These are phyloP conservation scores for Pseudochromis fuscus DNA, from an alignment of 2,797 vertebrate species.

Conservation along the genomic window DNA sequence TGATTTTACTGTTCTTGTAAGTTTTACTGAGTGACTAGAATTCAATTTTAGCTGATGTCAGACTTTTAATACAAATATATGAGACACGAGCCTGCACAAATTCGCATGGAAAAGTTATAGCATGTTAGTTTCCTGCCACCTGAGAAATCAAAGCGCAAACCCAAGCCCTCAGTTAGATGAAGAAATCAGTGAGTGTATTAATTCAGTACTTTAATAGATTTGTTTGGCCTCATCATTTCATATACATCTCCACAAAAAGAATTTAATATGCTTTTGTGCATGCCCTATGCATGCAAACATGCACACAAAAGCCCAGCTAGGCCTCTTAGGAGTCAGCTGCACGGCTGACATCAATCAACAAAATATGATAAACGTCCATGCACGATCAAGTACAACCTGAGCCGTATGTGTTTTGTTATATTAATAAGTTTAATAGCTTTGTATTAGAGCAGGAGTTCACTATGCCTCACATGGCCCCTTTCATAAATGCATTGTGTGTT, in stretches of 20 bases:
- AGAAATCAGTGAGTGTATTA: constrained; percentile 10
- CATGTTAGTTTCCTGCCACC: neutral
- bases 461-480: constrained; percentile 6
- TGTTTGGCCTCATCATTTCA: constrained; percentile 6
- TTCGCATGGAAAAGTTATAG: neutral
- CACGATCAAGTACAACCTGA: constrained; percentile 10
- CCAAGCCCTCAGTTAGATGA: constrained; percentile 20
- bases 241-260: neutral
- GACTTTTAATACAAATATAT: neutral
- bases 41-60: neutral
- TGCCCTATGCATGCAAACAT: constrained; percentile 26
- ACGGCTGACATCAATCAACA: constrained; percentile 18
- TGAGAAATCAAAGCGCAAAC: neutral
- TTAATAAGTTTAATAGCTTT: constrained; percentile 45
- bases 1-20: neutral
- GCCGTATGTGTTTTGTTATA: constrained; percentile 19
- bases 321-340: neutral
- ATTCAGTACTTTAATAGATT: constrained; percentile 20
- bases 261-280: constrained; percentile 12
- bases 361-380: constrained; percentile 1
- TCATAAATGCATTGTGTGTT: constrained; percentile 29
- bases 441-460: constrained; percentile 16
- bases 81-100: neutral
- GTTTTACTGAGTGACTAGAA: neutral
- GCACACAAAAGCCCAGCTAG: neutral